Conservation (phyloP, 2,888 invertebrate species). For the Myopa testacea region DNA sequence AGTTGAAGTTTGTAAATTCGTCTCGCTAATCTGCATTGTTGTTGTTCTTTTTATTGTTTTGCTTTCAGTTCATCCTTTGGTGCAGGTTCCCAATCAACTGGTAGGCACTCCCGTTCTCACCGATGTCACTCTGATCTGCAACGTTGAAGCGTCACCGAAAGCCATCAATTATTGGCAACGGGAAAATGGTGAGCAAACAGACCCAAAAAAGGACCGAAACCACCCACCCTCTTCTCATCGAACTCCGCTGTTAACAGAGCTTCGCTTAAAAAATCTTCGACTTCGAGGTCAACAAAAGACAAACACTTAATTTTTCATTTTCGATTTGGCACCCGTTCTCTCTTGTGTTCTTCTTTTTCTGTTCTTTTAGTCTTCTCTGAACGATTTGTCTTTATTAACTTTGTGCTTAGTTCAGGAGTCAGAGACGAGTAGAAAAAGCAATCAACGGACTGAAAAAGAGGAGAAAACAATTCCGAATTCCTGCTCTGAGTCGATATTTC, state of each 20-base stretch:
- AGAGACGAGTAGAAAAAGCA: background rate
- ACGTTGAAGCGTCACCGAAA: constrained; percentile 92
- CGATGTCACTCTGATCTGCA: constrained; percentile 86
- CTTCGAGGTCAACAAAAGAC: constrained; percentile 22
- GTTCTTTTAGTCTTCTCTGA: constrained; percentile 29
- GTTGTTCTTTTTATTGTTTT: constrained; percentile 13
- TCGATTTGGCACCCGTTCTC: constrained; percentile 9
- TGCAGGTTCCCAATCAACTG: constrained; percentile 93
- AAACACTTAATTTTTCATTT: constrained; percentile 36
- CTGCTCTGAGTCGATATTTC: constrained; percentile 15
- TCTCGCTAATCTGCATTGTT: constrained; percentile 19
- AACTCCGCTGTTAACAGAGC: background rate
- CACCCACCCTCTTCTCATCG: background rate
- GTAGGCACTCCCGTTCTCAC: constrained; percentile 89
- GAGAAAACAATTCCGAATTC: background rate
- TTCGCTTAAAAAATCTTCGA: background rate
- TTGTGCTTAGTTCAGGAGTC: constrained; percentile 53
- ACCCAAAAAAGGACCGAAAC: background rate
- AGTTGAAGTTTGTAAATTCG: background rate
- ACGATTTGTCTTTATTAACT: constrained; percentile 66
- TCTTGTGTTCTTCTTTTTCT: background rate
- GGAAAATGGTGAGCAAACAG: constrained; percentile 79
- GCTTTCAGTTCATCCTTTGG: constrained; percentile 85
- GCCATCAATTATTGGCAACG: constrained; percentile 95
- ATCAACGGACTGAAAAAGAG: background rate